phyloP scores from a whole-genome alignment of 2,113 vertebrate species.

The Brachyhypopomus occidentalis region DNA sequence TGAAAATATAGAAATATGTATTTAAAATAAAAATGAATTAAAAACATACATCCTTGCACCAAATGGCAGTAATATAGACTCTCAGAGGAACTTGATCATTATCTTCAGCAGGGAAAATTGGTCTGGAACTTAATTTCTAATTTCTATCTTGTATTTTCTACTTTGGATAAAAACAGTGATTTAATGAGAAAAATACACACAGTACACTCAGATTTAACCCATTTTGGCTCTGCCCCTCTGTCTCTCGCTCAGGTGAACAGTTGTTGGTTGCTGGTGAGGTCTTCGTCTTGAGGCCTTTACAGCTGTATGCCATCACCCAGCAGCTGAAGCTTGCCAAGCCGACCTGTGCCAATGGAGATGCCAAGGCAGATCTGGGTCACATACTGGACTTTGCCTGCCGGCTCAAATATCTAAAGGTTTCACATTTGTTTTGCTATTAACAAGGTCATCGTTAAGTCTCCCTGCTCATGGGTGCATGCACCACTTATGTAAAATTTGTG shows the following conservation, averaged over 20 bases:
- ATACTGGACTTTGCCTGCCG: conserved; percentile 97
- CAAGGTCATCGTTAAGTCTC: neutral
- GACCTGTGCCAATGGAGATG: conserved; percentile 88
- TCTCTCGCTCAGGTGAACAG: conserved; percentile 82
- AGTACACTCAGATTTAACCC: neutral
- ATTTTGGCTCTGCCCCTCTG: neutral
- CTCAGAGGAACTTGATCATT: no score
- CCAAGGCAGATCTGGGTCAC: conserved; percentile 94
- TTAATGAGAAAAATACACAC: no score
- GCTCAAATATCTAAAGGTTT: conserved; percentile 93
- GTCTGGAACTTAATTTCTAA: no score
- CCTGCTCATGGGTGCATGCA: neutral
- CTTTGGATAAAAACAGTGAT: no score
- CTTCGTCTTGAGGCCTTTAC: conserved; percentile 86
- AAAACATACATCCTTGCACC: no score
- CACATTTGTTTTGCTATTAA: neutral
- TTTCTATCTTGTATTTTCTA: no score
- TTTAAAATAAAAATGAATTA: no score
- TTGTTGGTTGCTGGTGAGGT: conserved; percentile 89
- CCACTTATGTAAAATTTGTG: no score
- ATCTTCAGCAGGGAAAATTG: no score
- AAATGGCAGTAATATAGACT: no score
- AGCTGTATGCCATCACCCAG: conserved; percentile 89
- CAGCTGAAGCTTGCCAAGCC: conserved; percentile 89
- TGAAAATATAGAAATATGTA: no score